These are phyloP conservation scores for Eudemis profundana DNA, from an alignment of 2,888 invertebrate species.

Conservation along the genomic window DNA sequence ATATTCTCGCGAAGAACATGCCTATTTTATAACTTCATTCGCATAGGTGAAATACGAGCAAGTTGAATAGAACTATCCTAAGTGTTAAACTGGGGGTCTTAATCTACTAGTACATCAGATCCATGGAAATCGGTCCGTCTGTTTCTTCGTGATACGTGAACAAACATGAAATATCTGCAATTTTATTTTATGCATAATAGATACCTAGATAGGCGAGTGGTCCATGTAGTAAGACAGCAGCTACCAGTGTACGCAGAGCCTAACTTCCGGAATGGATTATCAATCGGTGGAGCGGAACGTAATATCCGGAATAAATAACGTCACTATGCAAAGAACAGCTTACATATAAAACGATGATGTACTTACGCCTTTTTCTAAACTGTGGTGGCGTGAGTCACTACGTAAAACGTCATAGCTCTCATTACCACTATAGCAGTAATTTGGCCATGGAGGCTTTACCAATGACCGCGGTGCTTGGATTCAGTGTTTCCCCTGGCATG, in stretches of 20 bases:
- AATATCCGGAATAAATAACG: too few relatives aligned
- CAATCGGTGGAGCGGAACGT: slow-evolving; percentile 5
- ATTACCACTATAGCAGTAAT: background rate
- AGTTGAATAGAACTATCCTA: too few relatives aligned
- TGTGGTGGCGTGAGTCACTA: background rate
- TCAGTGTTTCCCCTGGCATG: background rate
- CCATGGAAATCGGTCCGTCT: too few relatives aligned
- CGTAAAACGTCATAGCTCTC: background rate
- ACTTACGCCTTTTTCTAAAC: background rate
- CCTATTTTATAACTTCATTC: too few relatives aligned
- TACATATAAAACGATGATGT: background rate
- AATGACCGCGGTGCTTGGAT: background rate
- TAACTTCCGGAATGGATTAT: slow-evolving; percentile 14
- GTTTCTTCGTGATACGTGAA: too few relatives aligned
- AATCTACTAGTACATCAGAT: too few relatives aligned
- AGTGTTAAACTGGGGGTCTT: too few relatives aligned
- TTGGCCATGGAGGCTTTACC: background rate
- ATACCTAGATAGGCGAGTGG: background rate
- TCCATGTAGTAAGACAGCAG: background rate
- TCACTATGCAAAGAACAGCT: background rate
- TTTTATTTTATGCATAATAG: too few relatives aligned
- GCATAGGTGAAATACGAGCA: too few relatives aligned
- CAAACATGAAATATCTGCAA: too few relatives aligned
- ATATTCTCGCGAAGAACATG: too few relatives aligned
- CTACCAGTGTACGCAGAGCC: background rate